These are phyloP conservation scores for Diadumene lineata DNA, from an alignment of 92 coral and sea anemone genomes.

Conservation along the genomic window DNA sequence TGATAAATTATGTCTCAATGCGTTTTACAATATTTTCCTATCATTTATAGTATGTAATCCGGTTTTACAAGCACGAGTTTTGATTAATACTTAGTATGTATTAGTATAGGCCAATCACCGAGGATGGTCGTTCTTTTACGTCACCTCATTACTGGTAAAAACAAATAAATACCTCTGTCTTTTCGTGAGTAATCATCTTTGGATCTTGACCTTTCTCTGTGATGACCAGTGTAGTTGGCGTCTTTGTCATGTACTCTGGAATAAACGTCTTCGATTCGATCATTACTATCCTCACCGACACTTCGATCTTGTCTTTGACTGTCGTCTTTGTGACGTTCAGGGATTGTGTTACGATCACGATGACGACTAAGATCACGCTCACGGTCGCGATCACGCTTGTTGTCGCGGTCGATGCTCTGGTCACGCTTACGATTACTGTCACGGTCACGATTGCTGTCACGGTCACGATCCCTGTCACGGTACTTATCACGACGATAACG, in stretches of 20 bases:
- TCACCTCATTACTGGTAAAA: not conserved
- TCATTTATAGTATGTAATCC: too few species aligned
- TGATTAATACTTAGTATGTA: too few species aligned
- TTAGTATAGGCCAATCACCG: too few species aligned
- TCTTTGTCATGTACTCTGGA: conserved; percentile 5
- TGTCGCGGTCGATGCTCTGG: conserved; percentile 43
- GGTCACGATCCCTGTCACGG: not conserved
- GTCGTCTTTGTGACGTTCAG: conserved; percentile 24
- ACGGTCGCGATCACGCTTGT: conserved; percentile 42
- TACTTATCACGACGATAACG: not conserved
- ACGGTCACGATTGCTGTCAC: not conserved
- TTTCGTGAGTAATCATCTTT: not conserved
- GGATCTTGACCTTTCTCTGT: conserved; percentile 27
- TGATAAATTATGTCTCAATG: too few species aligned
- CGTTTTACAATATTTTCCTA: too few species aligned
- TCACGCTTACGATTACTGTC: conserved; percentile 15
- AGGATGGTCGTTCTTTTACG: too few species aligned
- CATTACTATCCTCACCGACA: conserved; percentile 23
- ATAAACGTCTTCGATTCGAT: conserved; percentile 49
- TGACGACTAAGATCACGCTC: conserved; percentile 43
- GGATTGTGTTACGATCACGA: conserved; percentile 46
- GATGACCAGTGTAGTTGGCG: conserved; percentile 36
- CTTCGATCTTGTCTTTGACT: conserved; percentile 33
- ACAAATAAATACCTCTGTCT: conserved; percentile 4
- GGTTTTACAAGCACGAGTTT: too few species aligned